Conservation (phyloP, 2,888 invertebrate genomes). For the Meghimatium bilineatum region DNA sequence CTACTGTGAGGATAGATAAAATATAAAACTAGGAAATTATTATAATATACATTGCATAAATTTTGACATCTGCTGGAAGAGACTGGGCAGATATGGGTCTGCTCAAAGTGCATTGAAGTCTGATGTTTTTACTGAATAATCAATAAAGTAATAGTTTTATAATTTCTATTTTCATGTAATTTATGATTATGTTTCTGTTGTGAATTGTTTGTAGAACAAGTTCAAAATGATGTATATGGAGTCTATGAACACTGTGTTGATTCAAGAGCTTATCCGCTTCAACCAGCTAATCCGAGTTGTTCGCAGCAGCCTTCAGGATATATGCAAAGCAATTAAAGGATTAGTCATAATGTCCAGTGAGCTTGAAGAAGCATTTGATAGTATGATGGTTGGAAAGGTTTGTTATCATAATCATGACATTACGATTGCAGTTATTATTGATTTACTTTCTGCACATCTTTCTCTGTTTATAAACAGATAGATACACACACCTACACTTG, state of each 20-base stretch:
- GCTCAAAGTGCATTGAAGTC: background rate
- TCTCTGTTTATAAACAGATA: too few species aligned
- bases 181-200: background rate
- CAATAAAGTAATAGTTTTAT: background rate
- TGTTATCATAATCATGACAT: background rate
- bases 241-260: conserved; percentile 77
- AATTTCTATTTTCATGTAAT: background rate
- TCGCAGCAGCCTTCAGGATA: conserved; percentile 71
- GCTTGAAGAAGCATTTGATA: conserved; percentile 76
- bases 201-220: conserved; percentile 63
- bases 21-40: too few species aligned
- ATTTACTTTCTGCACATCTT: background rate
- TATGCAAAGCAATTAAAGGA: conserved; percentile 76
- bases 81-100: too few species aligned
- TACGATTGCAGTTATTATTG: background rate
- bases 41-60: too few species aligned
- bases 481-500: too few species aligned
- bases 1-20: too few species aligned
- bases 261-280: conserved; percentile 76
- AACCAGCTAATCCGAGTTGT: conserved; percentile 74
- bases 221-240: conserved; percentile 76
- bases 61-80: too few species aligned
- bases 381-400: conserved; percentile 77
- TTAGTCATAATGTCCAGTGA: conserved; percentile 76
- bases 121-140: background rate